Evolutionary conservation across 2,113 vertebrate species (phyloP).

Genomic region (Podarcis raffonei): DNA sequence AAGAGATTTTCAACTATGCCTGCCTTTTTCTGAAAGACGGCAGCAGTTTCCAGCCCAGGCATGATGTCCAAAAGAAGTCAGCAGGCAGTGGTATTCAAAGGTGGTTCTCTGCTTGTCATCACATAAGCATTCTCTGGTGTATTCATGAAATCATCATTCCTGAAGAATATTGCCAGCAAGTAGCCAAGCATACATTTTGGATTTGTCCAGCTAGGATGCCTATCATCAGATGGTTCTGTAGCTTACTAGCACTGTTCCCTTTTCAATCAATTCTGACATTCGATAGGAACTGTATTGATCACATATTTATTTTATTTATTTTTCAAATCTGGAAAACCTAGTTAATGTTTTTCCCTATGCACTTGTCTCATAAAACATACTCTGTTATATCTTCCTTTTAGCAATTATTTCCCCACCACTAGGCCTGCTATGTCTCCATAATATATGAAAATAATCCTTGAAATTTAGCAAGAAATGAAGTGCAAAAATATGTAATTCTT

Average conservation of each 20-base stretch:
- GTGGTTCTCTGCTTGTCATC: conserved; percentile 95
- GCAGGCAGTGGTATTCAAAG: conserved; percentile 93
- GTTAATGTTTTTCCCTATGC: not conserved
- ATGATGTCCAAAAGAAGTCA: conserved; percentile 96
- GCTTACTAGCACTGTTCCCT: too few species aligned
- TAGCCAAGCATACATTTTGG: conserved; percentile 96
- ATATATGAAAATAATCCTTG: not conserved
- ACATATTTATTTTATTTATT: conserved; percentile 8
- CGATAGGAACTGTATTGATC: not conserved
- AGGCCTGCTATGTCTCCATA: not conserved
- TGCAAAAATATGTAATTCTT: too few species aligned
- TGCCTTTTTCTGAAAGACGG: conserved; percentile 98
- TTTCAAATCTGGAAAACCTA: not conserved
- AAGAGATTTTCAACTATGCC: conserved; percentile 97
- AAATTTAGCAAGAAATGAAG: not conserved
- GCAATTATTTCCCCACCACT: not conserved
- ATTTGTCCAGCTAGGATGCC: conserved; percentile 83
- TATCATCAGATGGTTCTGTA: too few species aligned
- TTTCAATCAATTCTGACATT: too few species aligned
- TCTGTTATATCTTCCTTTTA: not conserved
- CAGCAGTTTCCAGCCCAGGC: conserved; percentile 96
- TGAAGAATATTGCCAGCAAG: conserved; percentile 96
- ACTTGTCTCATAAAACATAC: not conserved
- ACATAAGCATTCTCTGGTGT: conserved; percentile 96
- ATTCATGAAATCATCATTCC: conserved; percentile 99